Base-by-base conservation (phyloP, 2,888 invertebrate genomes). In the Cetonia aurata region DNA sequence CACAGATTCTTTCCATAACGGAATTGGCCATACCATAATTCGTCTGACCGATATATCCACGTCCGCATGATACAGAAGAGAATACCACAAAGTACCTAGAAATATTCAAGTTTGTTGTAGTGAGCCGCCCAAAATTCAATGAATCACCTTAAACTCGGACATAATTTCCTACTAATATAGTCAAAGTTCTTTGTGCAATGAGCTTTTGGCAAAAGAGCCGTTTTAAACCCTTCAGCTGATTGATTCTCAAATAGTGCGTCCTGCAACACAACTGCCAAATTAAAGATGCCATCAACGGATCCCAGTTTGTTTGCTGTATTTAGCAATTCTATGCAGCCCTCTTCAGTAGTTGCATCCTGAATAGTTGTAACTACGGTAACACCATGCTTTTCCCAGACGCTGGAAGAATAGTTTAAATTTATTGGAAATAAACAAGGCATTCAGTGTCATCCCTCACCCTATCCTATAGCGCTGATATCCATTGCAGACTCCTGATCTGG, bases 1-100 rank as follows among this genome's bases (percentile, higher is more conserved):
- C 96, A 80, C 93, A 93, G 76, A 96, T 90, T 75, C 94, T 89
- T 83, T 96, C 95, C 94, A 95, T 94, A 2, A 92, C 88, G 0
- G 95, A 94, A 86, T 96, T 96, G 52, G 95, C 92, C 86, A 92
- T 91, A 41, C 95, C 96, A 82, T 96, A 96, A 85, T 94, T 95
- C 15, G 93, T 91, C 85, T 96, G 96, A 1, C 96, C 96, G 4
- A 92, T 91, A 84, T 96, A 96, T 76, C 96, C 96, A n/a, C 95
- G 89, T n/a, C 96, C 96, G 81, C 95, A 95, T 0, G 93, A 92
- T 10, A 96, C 93, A 17, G 95, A 96, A 0, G 96, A 96, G 85
- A 96, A 96, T n/a, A 93, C 90, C 0, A 96, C 95, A 82, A 96
- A 96, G 85, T 92, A 88, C 79, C 89, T 87, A 4, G 4, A 25